A percentile compares a stretch with the other conserved stretches of the same genome.
phyloP scores from a whole-genome alignment of 2,888 invertebrate species.

The Perithous albicinctus region DNA sequence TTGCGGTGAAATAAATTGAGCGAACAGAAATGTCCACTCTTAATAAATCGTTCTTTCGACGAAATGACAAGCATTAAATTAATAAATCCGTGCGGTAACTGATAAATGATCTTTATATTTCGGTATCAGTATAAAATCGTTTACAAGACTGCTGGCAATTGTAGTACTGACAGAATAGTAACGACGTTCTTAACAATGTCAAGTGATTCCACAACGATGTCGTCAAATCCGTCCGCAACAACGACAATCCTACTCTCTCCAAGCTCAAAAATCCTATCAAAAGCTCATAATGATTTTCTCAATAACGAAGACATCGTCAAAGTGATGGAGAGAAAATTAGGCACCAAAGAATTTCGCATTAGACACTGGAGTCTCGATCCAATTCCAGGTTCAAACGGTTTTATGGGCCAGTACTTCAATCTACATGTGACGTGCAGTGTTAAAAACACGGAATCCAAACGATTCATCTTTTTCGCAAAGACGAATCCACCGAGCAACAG shows the following conservation, averaged over 20 bases:
- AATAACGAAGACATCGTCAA: constrained; percentile 67
- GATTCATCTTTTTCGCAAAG: constrained; percentile 73
- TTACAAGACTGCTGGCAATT: neutral
- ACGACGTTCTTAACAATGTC: neutral
- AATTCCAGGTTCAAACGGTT: constrained; percentile 68
- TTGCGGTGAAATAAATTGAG: constrained; percentile 29
- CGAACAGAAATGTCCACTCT: neutral
- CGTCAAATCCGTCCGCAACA: neutral
- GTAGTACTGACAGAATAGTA: neutral
- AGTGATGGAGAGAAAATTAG: constrained; percentile 70
- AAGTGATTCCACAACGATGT: neutral
- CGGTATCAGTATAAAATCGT: neutral
- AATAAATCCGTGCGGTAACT: neutral
- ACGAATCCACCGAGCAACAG: constrained; percentile 66
- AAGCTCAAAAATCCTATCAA: neutral
- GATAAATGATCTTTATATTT: neutral
- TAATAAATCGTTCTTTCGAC: neutral
- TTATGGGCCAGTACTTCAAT: constrained; percentile 71
- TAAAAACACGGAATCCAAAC: constrained; percentile 19
- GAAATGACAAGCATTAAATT: neutral
- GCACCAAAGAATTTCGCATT: constrained; percentile 64
- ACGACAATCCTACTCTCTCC: neutral
- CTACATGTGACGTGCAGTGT: constrained; percentile 63
- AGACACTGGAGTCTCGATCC: constrained; percentile 69
- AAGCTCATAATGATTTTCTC: constrained; percentile 38